Conservation (phyloP, 2,797 vertebrate genomes). For the Protonibea diacanthus region DNA sequence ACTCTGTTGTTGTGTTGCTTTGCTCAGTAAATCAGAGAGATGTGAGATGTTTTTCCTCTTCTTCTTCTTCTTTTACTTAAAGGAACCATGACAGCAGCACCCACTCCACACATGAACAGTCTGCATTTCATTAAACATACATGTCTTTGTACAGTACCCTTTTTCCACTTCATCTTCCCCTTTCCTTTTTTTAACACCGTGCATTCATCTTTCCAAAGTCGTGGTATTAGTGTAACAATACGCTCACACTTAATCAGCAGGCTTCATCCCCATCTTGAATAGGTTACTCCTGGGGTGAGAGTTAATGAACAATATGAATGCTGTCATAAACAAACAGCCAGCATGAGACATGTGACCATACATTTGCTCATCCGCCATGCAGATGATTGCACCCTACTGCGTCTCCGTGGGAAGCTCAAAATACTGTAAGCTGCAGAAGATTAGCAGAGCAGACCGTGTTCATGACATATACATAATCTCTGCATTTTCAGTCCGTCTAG, state of each 20-base stretch:
- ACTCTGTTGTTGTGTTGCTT: neutral
- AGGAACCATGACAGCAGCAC: neutral
- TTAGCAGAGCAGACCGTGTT: slow-evolving; percentile 15
- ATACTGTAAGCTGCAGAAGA: slow-evolving; percentile 36
- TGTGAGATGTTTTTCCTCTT: neutral
- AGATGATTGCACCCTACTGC: slow-evolving; percentile 29
- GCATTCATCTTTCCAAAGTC: neutral
- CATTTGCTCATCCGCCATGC: slow-evolving; percentile 21
- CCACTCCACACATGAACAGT: neutral
- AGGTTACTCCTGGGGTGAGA: slow-evolving; percentile 34
- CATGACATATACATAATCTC: slow-evolving; percentile 40
- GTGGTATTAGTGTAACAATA: neutral
- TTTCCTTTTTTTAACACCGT: neutral
- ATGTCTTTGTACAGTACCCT: neutral
- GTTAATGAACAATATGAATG: slow-evolving; percentile 42
- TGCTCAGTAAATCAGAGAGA: neutral
- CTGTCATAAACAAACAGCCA: slow-evolving; percentile 50
- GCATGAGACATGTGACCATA: slow-evolving; percentile 13
- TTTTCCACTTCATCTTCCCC: slow-evolving; percentile 27
- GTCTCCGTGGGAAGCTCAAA: slow-evolving; percentile 25
- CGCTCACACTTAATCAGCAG: slow-evolving; percentile 11
- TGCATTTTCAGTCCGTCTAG: slow-evolving; percentile 28
- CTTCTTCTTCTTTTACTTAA: neutral
- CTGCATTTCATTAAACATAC: neutral
- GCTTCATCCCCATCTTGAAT: slow-evolving; percentile 11